Evolutionary conservation across 1,140 invertebrate species (phyloP).

Genomic region (Hydropsyche tenuis): DNA sequence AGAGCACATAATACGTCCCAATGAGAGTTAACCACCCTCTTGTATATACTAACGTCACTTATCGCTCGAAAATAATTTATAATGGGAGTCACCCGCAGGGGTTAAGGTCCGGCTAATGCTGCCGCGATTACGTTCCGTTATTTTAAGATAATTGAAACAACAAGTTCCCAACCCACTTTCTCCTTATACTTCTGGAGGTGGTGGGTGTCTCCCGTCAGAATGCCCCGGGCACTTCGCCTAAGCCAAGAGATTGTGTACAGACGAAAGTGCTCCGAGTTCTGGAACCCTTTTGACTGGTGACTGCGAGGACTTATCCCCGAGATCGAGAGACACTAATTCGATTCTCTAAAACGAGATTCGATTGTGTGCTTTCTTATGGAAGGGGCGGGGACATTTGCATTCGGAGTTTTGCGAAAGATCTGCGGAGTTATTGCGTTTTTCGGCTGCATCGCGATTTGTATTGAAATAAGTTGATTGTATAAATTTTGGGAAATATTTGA

Average conservation of each 20-base stretch:
- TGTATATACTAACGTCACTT: too few relatives aligned
- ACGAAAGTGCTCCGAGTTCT: not conserved
- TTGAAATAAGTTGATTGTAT: too few relatives aligned
- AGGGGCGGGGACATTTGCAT: too few relatives aligned
- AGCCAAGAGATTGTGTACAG: conserved; percentile 32
- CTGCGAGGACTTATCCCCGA: too few relatives aligned
- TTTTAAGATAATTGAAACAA: conserved; percentile 47
- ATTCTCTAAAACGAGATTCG: too few relatives aligned
- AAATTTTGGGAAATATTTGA: too few relatives aligned
- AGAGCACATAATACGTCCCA: too few relatives aligned
- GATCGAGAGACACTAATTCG: too few relatives aligned
- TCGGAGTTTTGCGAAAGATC: too few relatives aligned
- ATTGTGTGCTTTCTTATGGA: too few relatives aligned
- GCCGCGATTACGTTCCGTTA: conserved; percentile 35
- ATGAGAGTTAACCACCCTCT: conserved; percentile 10
- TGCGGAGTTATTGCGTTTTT: too few relatives aligned
- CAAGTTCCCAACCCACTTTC: conserved; percentile 39
- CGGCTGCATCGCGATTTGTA: too few relatives aligned
- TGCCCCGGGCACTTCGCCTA: not conserved
- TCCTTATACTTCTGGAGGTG: not conserved
- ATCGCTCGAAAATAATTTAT: not conserved
- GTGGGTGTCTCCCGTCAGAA: conserved; percentile 8
- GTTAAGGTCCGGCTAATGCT: not conserved
- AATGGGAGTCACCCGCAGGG: not conserved
- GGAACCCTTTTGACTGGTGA: not conserved